Evolutionary conservation across 2,113 vertebrate species (phyloP), one percentile per base, ranked within the genome.

Genomic region (Neodon shergylaensis): DNA sequence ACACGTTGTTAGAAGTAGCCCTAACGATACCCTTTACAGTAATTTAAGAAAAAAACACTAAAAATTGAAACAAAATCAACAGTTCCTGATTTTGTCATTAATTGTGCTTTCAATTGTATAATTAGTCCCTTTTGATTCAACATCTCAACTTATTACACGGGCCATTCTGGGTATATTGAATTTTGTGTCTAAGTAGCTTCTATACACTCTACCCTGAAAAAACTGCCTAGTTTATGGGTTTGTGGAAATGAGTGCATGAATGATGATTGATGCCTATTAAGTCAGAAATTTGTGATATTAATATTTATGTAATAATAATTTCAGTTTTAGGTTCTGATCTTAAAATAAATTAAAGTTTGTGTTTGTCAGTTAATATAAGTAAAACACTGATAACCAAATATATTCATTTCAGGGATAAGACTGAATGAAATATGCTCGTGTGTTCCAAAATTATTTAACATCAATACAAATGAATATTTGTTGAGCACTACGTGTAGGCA

Each of bases 291-390:
- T 17, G 22, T 63, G 36, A 78, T 91, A 63, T 76, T 11, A 81
- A 42, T 87, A 44, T 84, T 74, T 85, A 66, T 66, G 22, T 42
- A 16, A 83, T 61, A 82, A 44, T 8, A 83, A 44, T 42, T n/a
- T 33, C 42, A 24, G 49, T 82, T 82, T 91, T 68, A 36, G 70
- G 68, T 3, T 49, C 54, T 24, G 24, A 84, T 77, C 19, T 89
- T 94, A 84, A 96, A 74, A 87, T 39, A 78, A 74, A 73, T 91
- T 82, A 13, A 87, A 83, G 12, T 84, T 93, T 87, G 49, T 36
- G 7, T 70, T 84, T 28, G 10, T 79, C 49, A 72, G 47, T 83
- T 88, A 68, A 96, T 49, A 72, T 63, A 16, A 42, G 58, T 68
- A 90, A 61, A 66, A 58, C 33, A 70, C 4, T 44, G 78, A 68